A percentile compares a stretch with the other conserved stretches of the same genome.
Conservation (phyloP, 2,113 vertebrate species). For the Morone chrysops region DNA sequence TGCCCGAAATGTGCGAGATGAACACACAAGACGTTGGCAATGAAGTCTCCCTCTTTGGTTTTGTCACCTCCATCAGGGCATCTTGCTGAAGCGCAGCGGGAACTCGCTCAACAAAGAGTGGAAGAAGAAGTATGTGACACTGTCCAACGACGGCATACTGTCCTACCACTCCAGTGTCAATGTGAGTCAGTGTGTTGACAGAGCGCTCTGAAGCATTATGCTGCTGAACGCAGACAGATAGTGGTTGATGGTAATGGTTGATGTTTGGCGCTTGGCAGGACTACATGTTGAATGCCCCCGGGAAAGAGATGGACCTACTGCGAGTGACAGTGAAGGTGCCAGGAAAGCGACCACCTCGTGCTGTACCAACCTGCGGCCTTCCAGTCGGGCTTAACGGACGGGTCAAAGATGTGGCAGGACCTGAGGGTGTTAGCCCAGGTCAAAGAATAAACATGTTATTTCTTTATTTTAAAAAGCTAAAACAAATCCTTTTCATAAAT, state of each 20-base stretch:
- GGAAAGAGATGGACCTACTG: constrained; percentile 96
- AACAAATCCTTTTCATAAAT: not conserved
- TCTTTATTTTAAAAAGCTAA: not conserved
- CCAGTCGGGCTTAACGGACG: constrained; percentile 91
- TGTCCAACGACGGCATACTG: constrained; percentile 93
- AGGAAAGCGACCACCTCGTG: constrained; percentile 93
- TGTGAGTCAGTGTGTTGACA: constrained; percentile 78
- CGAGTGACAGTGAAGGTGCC: constrained; percentile 97
- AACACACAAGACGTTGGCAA: constrained; percentile 37
- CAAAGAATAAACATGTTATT: constrained; percentile 3
- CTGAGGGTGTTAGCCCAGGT: constrained; percentile 81
- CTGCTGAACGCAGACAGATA: constrained; percentile 14
- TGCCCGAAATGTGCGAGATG: constrained; percentile 38
- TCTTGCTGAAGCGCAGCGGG: constrained; percentile 94
- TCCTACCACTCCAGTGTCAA: constrained; percentile 95
- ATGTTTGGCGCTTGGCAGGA: constrained; percentile 81
- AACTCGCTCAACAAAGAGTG: constrained; percentile 98
- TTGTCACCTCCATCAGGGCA: constrained; percentile 84
- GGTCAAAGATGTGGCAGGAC: constrained; percentile 87
- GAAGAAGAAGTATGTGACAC: constrained; percentile 98
- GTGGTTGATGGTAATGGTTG: constrained; percentile 33
- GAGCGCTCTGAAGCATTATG: not conserved
- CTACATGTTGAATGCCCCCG: constrained; percentile 93
- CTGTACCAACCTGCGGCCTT: constrained; percentile 88
- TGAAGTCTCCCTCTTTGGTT: constrained; percentile 44